Base-by-base conservation (phyloP, 2,888 invertebrate species). In the Ophioninae sp. region DNA sequence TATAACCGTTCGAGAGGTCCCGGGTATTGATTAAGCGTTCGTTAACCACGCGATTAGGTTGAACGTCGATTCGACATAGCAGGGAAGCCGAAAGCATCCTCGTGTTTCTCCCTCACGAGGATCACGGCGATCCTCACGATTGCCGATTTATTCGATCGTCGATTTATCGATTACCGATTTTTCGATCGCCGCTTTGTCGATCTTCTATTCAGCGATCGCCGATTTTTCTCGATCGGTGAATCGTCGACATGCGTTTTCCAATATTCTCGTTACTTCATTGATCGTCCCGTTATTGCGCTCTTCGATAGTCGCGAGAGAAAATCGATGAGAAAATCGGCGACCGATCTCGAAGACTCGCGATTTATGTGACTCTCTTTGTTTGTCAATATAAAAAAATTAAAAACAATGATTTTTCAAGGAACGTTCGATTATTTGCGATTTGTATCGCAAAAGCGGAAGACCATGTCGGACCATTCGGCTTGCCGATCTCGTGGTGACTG, bases 401-500 rank as follows among this genome's bases (percentile, higher is more conserved):
- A 30, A 30, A 30, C 3, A 30, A 30, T 30, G 30, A 30, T 30
- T 30, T 30, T 30, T 30, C 30, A 30, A 30, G 3, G 30, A 30
- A n/a, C 10, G 30, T 67, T 74, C 44, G 41, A 72, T 73, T 77
- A 59, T 67, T 17, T 57, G 17, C 65, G 7, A 0, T 50, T 13
- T 72, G 50, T 82, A 72, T 86, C 86, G 83, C 44, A 44, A 68
- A 69, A 86, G 82, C 85, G 82, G 82, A 84, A 87, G 87, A 82
- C 88, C 90, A 88, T 90, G 90, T 88, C 89, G 90, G 91, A 92
- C 92, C 92, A 92, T 92, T 91, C 92, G 89, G 91, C 90, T 92
- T 90, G 93, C 91, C 92, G 93, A 92, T 92, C 92, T 92, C 91
- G 92, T 92, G 92, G 88, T 91, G 91, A 93, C 93, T 93, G 93